Evolutionary conservation across 2,797 vertebrate species (phyloP).

Genomic region (Fringilla coelebs): DNA sequence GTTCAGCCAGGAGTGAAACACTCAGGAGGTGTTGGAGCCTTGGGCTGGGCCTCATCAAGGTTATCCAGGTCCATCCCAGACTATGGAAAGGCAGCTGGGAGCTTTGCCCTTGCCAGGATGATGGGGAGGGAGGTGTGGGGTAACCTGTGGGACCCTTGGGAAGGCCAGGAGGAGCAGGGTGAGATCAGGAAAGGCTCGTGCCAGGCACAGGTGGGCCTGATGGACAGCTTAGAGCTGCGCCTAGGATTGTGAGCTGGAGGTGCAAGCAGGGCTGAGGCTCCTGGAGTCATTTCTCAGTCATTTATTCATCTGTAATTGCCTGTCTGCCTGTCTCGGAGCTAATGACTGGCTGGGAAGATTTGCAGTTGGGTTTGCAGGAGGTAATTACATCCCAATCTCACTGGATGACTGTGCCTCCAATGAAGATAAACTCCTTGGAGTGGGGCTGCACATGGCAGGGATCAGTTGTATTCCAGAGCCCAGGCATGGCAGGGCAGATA

Average conservation of each 20-base stretch:
- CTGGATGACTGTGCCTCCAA: constrained; percentile 59
- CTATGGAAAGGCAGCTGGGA: neutral
- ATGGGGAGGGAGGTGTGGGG: neutral
- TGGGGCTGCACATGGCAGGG: constrained; percentile 50
- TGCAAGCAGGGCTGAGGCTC: neutral
- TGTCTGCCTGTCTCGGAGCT: constrained; percentile 69
- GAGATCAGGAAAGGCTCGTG: neutral
- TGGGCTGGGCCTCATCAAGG: neutral
- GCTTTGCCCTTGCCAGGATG: neutral
- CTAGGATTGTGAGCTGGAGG: neutral
- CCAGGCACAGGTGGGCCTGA: neutral
- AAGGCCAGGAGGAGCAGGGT: neutral
- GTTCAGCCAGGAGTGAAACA: constrained; percentile 46
- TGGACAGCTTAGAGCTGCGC: neutral
- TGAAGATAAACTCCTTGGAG: constrained; percentile 59
- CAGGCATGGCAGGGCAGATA: constrained; percentile 63
- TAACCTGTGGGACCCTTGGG: neutral
- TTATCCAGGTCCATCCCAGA: neutral
- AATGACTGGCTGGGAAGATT: constrained; percentile 71
- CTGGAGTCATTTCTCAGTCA: constrained; percentile 65
- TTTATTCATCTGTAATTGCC: constrained; percentile 72
- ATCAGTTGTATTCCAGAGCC: constrained; percentile 54
- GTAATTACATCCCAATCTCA: constrained; percentile 67
- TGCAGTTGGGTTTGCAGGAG: constrained; percentile 68
- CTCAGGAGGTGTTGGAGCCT: neutral